A percentile compares a stretch with the other conserved stretches of the same genome.
phyloP scores from a whole-genome alignment of 2,113 vertebrate species.

The Pionites leucogaster region DNA sequence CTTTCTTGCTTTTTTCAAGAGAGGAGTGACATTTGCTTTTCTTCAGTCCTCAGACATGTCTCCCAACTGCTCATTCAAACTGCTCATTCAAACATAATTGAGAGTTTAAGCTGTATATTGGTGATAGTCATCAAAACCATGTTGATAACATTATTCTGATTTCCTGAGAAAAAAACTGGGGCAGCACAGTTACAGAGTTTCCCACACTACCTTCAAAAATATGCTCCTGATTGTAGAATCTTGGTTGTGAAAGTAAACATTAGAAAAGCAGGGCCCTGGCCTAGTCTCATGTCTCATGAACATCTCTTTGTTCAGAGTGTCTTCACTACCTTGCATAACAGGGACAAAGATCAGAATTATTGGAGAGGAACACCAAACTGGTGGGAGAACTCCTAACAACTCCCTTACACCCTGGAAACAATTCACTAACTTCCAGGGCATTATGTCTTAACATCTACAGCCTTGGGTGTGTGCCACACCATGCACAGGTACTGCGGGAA shows the following conservation, averaged over 20 bases:
- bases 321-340: not conserved
- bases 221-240: not conserved
- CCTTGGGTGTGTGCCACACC: fast-evolving
- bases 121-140: not conserved
- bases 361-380: not conserved
- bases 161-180: not conserved
- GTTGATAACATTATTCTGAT: not conserved
- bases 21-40: not conserved
- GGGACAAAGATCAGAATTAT: not conserved
- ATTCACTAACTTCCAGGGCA: not conserved
- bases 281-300: not conserved
- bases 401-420: not conserved
- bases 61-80: not conserved
- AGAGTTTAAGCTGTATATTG: not conserved
- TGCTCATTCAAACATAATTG: not conserved
- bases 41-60: not conserved
- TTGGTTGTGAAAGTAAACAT: not conserved
- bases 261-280: not conserved
- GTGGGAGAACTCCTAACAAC: not conserved
- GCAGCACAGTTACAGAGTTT: not conserved
- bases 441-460: not conserved
- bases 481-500: not conserved
- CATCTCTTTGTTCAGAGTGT: not conserved
- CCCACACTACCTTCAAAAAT: not conserved
- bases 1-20: not conserved